Conservation (phyloP, 2,888 invertebrate genomes). For the Chorisops tibialis region DNA sequence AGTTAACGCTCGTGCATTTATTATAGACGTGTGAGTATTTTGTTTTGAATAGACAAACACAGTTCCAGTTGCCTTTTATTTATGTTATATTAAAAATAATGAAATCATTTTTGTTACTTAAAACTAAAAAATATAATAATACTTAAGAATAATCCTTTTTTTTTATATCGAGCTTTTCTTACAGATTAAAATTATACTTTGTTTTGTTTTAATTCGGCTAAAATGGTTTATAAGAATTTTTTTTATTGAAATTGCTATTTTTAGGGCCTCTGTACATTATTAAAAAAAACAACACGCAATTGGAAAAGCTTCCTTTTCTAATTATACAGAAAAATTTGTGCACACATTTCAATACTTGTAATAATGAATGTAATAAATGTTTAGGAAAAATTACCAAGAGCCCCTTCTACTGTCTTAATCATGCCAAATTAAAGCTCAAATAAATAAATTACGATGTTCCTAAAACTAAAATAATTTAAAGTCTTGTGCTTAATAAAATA, state of each 20-base stretch:
- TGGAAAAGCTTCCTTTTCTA: too few species aligned
- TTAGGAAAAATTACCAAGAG: too few species aligned
- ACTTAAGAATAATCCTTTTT: not conserved
- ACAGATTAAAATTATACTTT: not conserved
- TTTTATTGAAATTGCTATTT: not conserved
- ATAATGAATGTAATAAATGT: too few species aligned
- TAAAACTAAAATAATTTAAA: not conserved
- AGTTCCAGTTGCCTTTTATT: slow-evolving; percentile 18
- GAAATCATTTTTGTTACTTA: slow-evolving; percentile 3
- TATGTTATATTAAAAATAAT: not conserved
- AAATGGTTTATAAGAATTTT: not conserved
- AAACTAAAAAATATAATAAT: not conserved
- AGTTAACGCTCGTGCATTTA: slow-evolving; percentile 2
- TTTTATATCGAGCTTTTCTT: not conserved
- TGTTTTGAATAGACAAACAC: not conserved
- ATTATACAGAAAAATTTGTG: too few species aligned
- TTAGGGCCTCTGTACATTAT: slow-evolving; percentile 24
- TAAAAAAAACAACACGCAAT: too few species aligned
- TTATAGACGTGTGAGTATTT: slow-evolving; percentile 12
- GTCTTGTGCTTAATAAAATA: slow-evolving; percentile 24
- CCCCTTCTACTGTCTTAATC: too few species aligned
- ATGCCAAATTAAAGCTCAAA: too few species aligned
- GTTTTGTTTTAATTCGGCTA: not conserved
- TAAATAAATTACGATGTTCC: too few species aligned
- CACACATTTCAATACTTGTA: too few species aligned